These are phyloP conservation scores for Ailurus styani DNA, from an alignment of 2,113 vertebrate genomes.

Conservation along the genomic window DNA sequence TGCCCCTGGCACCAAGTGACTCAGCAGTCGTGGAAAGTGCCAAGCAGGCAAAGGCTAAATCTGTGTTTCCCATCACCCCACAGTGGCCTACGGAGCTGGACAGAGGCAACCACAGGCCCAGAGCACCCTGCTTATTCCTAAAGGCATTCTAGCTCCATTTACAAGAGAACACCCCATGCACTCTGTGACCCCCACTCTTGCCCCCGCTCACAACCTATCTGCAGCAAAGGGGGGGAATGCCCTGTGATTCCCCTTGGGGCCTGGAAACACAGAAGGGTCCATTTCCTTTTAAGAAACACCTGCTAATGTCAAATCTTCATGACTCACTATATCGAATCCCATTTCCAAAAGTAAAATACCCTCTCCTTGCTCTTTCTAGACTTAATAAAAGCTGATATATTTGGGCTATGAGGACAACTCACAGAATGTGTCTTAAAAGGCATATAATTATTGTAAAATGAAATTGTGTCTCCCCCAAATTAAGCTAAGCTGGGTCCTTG, in stretches of 20 bases:
- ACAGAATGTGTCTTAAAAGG: neutral
- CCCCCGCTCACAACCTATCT: too few relatives aligned
- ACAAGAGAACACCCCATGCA: neutral
- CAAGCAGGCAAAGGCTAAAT: neutral
- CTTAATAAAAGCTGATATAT: neutral
- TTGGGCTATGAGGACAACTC: neutral
- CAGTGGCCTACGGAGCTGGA: neutral
- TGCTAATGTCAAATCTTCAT: neutral
- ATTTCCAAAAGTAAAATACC: neutral
- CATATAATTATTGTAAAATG: neutral
- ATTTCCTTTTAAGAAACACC: neutral
- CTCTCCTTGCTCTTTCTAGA: neutral
- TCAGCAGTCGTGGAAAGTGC: neutral
- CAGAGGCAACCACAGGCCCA: neutral
- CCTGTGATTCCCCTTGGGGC: too few relatives aligned
- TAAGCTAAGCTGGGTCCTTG: neutral
- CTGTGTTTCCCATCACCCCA: neutral
- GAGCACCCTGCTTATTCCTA: neutral
- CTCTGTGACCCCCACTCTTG: accelerated
- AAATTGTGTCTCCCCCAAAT: neutral
- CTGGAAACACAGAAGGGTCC: neutral
- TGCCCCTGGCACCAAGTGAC: neutral
- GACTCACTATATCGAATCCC: neutral
- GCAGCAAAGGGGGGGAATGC: accelerated
- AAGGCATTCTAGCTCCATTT: neutral